A percentile compares a stretch with the other conserved stretches of the same genome.
Conservation (phyloP, 2,113 vertebrate genomes). For the human region DNA sequence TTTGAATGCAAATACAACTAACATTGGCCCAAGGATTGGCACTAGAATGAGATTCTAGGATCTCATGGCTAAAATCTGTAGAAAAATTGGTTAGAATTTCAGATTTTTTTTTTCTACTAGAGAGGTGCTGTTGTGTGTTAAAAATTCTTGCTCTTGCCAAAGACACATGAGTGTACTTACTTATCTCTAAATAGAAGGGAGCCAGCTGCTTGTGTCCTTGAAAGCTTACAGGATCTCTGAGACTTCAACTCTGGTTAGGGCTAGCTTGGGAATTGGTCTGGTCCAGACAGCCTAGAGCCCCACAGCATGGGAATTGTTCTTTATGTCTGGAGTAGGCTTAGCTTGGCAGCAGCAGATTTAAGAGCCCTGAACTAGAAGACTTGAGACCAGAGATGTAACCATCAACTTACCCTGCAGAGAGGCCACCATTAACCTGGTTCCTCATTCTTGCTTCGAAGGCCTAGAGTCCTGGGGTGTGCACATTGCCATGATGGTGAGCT, state of each 20-base stretch:
- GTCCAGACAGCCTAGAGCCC: background rate
- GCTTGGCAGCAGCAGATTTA: background rate
- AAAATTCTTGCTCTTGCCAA: slow-evolving; percentile 18
- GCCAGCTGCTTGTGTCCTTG: background rate
- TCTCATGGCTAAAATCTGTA: background rate
- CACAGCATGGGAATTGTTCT: background rate
- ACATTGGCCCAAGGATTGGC: background rate
- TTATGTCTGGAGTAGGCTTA: background rate
- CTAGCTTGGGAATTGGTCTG: background rate
- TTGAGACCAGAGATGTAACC: background rate
- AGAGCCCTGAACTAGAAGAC: background rate
- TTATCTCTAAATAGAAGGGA: background rate
- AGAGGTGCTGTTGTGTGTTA: background rate
- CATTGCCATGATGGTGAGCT: background rate
- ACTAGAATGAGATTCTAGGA: background rate
- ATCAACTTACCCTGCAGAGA: background rate
- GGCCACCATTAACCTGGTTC: background rate
- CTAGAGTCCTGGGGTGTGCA: background rate
- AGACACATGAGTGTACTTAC: background rate
- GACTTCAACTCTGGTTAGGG: background rate
- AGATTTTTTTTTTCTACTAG: slow-evolving; percentile 39
- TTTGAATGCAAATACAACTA: background rate
- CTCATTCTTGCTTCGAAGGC: background rate
- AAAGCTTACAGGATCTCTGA: background rate
- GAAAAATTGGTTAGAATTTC: slow-evolving; percentile 9